Percentiles rank a stretch among this genome's conserved stretches.
phyloP scores from a whole-genome alignment of 2,113 vertebrate species.

The Serinus canaria region DNA sequence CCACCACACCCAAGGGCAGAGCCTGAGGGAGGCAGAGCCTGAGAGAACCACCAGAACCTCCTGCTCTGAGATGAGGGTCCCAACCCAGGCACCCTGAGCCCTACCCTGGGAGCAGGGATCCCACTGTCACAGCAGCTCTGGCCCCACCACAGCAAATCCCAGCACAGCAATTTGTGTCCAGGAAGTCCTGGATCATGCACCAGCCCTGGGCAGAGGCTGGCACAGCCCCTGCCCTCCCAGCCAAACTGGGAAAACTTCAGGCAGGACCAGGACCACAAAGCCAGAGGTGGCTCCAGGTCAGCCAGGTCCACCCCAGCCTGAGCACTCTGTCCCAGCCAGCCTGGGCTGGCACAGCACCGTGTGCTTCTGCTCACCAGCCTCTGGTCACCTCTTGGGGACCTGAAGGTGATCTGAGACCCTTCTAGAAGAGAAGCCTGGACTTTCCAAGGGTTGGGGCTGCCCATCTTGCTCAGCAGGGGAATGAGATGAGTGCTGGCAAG shows the following conservation, averaged over 20 bases:
- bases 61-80: not conserved
- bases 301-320: not conserved
- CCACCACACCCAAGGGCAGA: not conserved
- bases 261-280: not conserved
- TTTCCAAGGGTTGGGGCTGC: not conserved
- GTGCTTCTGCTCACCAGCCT: not conserved
- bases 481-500: not conserved
- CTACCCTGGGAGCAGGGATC: not conserved
- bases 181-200: not conserved
- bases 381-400: not conserved
- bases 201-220: not conserved
- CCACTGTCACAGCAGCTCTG: not conserved
- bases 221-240: not conserved
- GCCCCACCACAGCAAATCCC: not conserved
- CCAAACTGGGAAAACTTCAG: not conserved
- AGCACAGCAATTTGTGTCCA: not conserved
- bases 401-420: not conserved
- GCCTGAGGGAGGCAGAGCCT: not conserved
- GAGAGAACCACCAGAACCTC: not conserved
- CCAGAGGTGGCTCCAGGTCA: not conserved
- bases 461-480: not conserved
- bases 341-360: rapidly evolving
- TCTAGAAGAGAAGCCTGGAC: not conserved
- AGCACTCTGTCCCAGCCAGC: not conserved
- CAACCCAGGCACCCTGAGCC: not conserved